A percentile compares a stretch with the other conserved stretches of the same genome.
These are phyloP conservation scores for Probaryconus sp. DNA, from an alignment of 1,140 invertebrate genomes.

Conservation along the genomic window DNA sequence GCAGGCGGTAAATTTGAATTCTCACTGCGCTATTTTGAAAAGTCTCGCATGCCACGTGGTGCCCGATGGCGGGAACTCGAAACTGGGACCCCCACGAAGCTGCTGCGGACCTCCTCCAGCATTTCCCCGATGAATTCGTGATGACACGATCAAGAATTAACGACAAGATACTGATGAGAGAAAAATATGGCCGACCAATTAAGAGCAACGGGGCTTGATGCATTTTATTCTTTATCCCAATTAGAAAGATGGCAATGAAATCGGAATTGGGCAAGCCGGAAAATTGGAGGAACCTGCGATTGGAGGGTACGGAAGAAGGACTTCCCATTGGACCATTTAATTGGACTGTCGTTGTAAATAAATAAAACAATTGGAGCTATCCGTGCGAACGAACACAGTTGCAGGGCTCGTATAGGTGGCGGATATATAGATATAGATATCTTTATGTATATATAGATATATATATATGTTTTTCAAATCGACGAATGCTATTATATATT, in stretches of 20 bases:
- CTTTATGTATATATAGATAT: slow-evolving; percentile 59
- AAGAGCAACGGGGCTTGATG: slow-evolving; percentile 60
- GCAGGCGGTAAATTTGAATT: slow-evolving; percentile 20
- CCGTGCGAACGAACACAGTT: slow-evolving; percentile 3
- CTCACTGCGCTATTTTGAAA: not conserved
- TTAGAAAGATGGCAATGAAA: no score
- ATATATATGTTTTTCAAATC: slow-evolving; percentile 76
- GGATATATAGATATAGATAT: slow-evolving; percentile 25
- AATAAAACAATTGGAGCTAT: no score
- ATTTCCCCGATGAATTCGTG: no score
- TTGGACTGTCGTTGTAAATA: no score
- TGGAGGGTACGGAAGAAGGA: no score
- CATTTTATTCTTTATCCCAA: slow-evolving; percentile 65
- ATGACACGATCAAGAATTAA: no score
- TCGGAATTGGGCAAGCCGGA: not conserved
- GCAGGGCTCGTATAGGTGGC: not conserved
- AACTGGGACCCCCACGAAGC: not conserved
- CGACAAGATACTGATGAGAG: not conserved
- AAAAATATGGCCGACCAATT: slow-evolving; percentile 73
- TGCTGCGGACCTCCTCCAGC: no score
- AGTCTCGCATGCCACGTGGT: not conserved
- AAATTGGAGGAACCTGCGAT: slow-evolving; percentile 52
- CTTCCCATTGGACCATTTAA: no score
- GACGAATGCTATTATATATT: slow-evolving; percentile 78
- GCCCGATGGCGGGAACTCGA: slow-evolving; percentile 1